phyloP scores from a whole-genome alignment of 2,113 vertebrate species.

The Oreochromis spilurus region DNA sequence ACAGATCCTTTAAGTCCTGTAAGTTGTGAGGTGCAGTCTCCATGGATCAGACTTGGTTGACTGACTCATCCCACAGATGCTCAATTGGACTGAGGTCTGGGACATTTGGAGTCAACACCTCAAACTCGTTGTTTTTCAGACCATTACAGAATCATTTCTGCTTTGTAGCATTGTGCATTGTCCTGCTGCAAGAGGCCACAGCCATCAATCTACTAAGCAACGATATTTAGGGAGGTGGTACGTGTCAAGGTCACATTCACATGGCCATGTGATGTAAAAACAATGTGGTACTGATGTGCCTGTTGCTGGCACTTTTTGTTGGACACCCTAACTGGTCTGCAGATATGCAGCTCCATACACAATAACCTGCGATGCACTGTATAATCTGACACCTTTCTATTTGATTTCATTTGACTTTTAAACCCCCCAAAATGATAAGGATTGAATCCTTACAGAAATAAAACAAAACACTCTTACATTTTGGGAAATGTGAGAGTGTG shows the following conservation, averaged over 20 bases:
- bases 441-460: background rate
- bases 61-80: background rate
- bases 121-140: background rate
- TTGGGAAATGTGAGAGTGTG: background rate
- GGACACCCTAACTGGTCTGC: background rate
- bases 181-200: background rate
- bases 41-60: background rate
- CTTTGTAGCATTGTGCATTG: background rate
- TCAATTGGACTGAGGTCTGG: background rate
- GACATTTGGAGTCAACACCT: background rate
- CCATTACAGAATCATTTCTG: background rate
- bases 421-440: background rate
- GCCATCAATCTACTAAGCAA: background rate
- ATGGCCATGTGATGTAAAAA: background rate
- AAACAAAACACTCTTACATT: background rate
- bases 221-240: background rate
- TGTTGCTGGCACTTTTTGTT: background rate
- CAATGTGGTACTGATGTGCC: background rate
- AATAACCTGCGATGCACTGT: background rate
- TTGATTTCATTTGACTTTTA: background rate
- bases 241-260: background rate
- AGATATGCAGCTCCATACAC: background rate
- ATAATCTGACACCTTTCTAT: background rate
- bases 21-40: background rate
- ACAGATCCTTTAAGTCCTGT: background rate